These are phyloP conservation scores for Drosophila albomicans DNA, from an alignment of 1,140 invertebrate genomes.

Conservation along the genomic window DNA sequence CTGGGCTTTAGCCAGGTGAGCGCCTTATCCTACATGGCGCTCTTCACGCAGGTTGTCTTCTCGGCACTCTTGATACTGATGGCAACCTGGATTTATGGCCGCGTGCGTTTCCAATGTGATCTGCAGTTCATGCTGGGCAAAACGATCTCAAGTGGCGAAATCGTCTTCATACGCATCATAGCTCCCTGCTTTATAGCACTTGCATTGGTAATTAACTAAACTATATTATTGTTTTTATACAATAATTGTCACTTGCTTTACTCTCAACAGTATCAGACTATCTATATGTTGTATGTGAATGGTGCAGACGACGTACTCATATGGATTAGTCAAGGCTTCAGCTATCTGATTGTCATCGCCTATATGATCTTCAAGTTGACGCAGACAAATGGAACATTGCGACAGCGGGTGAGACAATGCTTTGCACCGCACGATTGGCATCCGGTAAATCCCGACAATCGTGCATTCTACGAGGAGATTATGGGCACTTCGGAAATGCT, in stretches of 20 bases:
- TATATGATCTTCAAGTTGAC: conserved; percentile 73
- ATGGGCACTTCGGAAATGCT: conserved; percentile 83
- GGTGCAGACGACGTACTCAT: conserved; percentile 44
- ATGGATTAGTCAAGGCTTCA: conserved; percentile 62
- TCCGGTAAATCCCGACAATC: conserved; percentile 79
- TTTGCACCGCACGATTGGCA: conserved; percentile 81
- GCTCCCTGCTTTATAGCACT: conserved; percentile 70
- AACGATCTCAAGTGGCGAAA: conserved; percentile 86
- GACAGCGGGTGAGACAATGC: conserved; percentile 68
- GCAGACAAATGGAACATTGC: conserved; percentile 65
- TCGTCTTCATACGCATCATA: conserved; percentile 71
- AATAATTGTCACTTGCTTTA: not conserved
- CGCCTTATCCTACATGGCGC: conserved; percentile 88
- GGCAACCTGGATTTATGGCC: conserved; percentile 91
- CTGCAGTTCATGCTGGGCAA: conserved; percentile 92
- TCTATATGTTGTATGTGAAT: conserved; percentile 43
- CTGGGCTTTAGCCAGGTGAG: conserved; percentile 68
- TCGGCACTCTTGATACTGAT: conserved; percentile 89
- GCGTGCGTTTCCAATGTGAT: conserved; percentile 89
- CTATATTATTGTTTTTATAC: not conserved
- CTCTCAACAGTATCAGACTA: conserved; percentile 49
- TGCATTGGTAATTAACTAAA: conserved; percentile 50
- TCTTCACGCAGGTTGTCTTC: conserved; percentile 89
- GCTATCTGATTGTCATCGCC: conserved; percentile 57
- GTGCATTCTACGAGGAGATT: conserved; percentile 75